Base-by-base conservation (phyloP, 2,113 vertebrate species). In the Caloenas nicobarica region DNA sequence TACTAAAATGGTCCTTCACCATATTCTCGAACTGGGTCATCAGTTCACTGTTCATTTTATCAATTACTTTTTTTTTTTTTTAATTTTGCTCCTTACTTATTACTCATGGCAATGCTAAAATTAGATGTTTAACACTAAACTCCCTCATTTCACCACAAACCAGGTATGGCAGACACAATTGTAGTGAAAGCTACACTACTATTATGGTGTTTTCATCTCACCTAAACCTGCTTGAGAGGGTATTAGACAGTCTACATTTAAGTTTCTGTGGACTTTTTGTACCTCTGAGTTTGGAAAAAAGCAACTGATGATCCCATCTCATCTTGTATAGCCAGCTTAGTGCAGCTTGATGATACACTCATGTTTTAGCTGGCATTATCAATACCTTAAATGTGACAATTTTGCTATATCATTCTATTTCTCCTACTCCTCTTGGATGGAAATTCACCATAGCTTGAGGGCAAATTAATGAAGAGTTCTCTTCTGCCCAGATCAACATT, bases 221-320 rank as follows among this genome's bases (percentile, higher is more conserved):
- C 22, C 38, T 77, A 62, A 70, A 48, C 23, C 10, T 56, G 5
- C 28, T 23, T 81, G 19, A 66, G 46, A 81, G 12, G 15, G 16
- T 76, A 29, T 58, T 38, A 81, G 34, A 60, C 1, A 68, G 16
- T 7, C 44, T 7, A 56, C 3, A n/a, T n/a, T 86, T 33, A 53
- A 65, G 12, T 3, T 26, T 86, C 33, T 60, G 7, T 72, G 12
- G 19, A 34, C 12, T 77, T 80, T 29, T 48, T 70, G 22, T 69
- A 26, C 25, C 46, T 62, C 38, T 22, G 28, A 77, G 12, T 50
- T 78, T 58, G 28, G 24, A 50, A 51, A 48, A 69, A 22, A 56
- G 2, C 4, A 50, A 12, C 9, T 0, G 2, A 28, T 6, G 1
- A 16, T n/a, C 14, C 13, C 25, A 61, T 15, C 2, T 69, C 26